These are phyloP conservation scores for Atta cephalotes DNA, from an alignment of 1,140 invertebrate genomes.

Conservation along the genomic window DNA sequence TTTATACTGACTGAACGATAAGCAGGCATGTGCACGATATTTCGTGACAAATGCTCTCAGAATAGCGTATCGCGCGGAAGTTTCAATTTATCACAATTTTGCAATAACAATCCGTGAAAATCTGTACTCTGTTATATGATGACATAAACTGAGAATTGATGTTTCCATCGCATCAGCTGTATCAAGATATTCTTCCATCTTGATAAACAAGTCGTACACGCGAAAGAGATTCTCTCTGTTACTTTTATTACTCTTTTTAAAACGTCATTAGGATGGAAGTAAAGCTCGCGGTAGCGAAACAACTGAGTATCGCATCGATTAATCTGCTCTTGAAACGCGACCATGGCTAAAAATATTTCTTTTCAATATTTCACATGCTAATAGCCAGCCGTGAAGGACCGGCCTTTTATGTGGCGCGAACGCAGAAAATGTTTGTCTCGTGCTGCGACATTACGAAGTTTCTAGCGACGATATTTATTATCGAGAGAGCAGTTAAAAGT, in stretches of 20 bases:
- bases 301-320: conserved; percentile 37
- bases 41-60: conserved; percentile 14
- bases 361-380: conserved; percentile 53
- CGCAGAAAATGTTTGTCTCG: conserved; percentile 48
- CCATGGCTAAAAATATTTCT: conserved; percentile 61
- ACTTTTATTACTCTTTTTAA: background rate
- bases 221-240: background rate
- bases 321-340: conserved; percentile 37
- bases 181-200: background rate
- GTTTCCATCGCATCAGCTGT: background rate
- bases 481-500: conserved; percentile 27
- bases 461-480: conserved; percentile 38
- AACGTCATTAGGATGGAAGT: conserved; percentile 22
- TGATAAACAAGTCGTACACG: background rate
- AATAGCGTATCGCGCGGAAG: background rate
- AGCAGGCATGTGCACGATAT: background rate
- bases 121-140: background rate
- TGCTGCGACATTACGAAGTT: conserved; percentile 34
- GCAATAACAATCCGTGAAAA: conserved; percentile 13
- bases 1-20: conserved; percentile 31
- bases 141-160: background rate
- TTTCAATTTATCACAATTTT: conserved; percentile 27
- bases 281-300: conserved; percentile 15
- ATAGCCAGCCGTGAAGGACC: conserved; percentile 24
- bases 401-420: conserved; percentile 17